Evolutionary conservation across 2,888 invertebrate genomes (phyloP), one percentile per base, ranked within the genome.

Genomic region (Aricia artaxerxes): DNA sequence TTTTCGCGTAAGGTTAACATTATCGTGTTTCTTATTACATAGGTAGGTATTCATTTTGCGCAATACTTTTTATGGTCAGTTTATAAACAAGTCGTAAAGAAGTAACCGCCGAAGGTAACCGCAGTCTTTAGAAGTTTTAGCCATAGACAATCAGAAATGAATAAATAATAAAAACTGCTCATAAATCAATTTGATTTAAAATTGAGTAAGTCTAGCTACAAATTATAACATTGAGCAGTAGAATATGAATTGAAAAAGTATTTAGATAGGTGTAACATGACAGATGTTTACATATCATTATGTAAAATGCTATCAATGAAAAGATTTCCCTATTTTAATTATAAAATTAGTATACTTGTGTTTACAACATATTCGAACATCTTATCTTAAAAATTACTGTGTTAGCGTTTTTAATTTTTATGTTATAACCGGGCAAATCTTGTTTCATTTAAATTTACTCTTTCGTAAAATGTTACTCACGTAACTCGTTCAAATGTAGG

Each of bases 361-460:
- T 24, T 24, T 24, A 24, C 24, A 24, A 7, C 44, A 57, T 57
- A 5, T n/a, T 60, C 7, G n/a, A n/a, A 60, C 60, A 61, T 57
- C 57, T 11, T 57, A 61, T 64, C 64, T 64, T 11, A 1, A 64
- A 13, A 69, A 35, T 35, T 13, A 2, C 13, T 35, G 35, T 4
- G 64, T 11, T 35, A 35, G 13, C 11, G 24, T 64, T 69, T 35
- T 69, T 35, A 69, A 69, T 69, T 35, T 35, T 69, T 69, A 31
- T 24, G 61, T 24, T 61, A 35, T 69, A 69, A 38, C 69, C 31
- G 35, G 69, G 13, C 1, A 69, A 38, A 69, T 69, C 35, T 69
- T 69, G 35, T 69, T 69, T 69, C 35, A 38, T 69, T 69, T 35
- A 69, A 69, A 69, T 69, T 69, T 38, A 69, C 69, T 69, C 35